These are phyloP conservation scores for Oreohelix idahoensis DNA, from an alignment of 1,140 invertebrate genomes.

Conservation along the genomic window DNA sequence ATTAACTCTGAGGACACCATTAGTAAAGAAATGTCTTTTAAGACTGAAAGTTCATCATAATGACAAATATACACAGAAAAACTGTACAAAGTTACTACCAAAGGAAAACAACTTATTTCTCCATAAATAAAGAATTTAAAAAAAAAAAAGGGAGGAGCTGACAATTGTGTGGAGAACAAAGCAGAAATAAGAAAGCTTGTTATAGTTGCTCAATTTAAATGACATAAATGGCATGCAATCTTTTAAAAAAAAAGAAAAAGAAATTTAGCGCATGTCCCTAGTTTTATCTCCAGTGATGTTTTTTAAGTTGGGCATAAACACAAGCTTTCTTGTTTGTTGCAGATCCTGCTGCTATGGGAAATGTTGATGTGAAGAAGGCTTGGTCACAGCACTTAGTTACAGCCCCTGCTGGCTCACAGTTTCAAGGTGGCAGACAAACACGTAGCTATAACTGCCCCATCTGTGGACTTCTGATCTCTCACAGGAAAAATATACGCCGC, in stretches of 20 bases:
- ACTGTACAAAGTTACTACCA: background rate
- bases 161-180: background rate
- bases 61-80: background rate
- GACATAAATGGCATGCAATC: background rate
- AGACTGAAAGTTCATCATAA: background rate
- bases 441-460: slow-evolving; percentile 31
- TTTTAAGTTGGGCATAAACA: slow-evolving; percentile 38
- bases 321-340: slow-evolving; percentile 44
- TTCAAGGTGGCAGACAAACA: background rate
- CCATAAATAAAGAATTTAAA: background rate
- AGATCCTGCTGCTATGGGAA: slow-evolving; percentile 33
- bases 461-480: slow-evolving; percentile 30
- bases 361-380: slow-evolving; percentile 22
- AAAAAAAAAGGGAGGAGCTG: background rate
- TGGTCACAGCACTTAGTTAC: slow-evolving; percentile 35
- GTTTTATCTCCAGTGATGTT: slow-evolving; percentile 11
- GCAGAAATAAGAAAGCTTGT: slow-evolving; percentile 40
- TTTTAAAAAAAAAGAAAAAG: background rate
- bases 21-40: slow-evolving; percentile 8
- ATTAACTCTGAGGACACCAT: background rate
- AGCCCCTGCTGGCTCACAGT: slow-evolving; percentile 20
- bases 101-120: background rate
- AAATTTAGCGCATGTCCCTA: slow-evolving; percentile 6
- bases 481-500: slow-evolving; percentile 36
- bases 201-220: slow-evolving; percentile 19